Percentiles rank a stretch among this genome's conserved stretches.
Conservation (phyloP, 2,888 invertebrate genomes). For the Ommatoiulus sabulosus region DNA sequence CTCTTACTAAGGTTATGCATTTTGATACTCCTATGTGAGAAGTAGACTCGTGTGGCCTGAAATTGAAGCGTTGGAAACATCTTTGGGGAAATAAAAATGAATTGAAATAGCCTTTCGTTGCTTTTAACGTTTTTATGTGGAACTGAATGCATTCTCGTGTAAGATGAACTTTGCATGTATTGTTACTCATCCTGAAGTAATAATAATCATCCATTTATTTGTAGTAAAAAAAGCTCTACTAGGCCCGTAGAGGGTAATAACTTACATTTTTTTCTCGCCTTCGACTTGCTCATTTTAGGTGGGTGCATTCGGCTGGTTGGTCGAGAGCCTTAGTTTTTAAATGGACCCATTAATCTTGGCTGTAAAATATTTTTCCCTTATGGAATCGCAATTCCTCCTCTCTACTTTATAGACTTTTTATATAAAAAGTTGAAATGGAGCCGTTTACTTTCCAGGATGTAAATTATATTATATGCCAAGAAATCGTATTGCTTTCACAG, state of each 20-base stretch:
- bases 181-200: not conserved
- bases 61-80: not conserved
- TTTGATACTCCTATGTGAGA: not conserved
- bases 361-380: not conserved
- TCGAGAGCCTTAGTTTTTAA: not conserved
- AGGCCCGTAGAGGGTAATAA: not conserved
- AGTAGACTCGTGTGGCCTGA: not conserved
- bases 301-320: not conserved
- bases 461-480: not conserved
- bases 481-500: not conserved
- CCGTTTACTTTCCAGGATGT: not conserved
- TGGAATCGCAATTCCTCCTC: not conserved
- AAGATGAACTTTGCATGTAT: conserved; percentile 31
- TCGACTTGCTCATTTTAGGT: not conserved
- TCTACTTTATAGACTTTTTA: not conserved
- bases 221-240: not conserved
- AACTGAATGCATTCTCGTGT: not conserved
- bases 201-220: conserved; percentile 31
- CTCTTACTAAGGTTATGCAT: not conserved
- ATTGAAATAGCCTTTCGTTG: not conserved
- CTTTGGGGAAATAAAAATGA: not conserved
- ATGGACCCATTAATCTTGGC: conserved; percentile 23
- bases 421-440: not conserved
- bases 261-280: conserved; percentile 13
- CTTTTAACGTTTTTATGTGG: not conserved